These are phyloP conservation scores for Meleagris gallopavo DNA, from an alignment of 2,113 vertebrate species.

Conservation along the genomic window DNA sequence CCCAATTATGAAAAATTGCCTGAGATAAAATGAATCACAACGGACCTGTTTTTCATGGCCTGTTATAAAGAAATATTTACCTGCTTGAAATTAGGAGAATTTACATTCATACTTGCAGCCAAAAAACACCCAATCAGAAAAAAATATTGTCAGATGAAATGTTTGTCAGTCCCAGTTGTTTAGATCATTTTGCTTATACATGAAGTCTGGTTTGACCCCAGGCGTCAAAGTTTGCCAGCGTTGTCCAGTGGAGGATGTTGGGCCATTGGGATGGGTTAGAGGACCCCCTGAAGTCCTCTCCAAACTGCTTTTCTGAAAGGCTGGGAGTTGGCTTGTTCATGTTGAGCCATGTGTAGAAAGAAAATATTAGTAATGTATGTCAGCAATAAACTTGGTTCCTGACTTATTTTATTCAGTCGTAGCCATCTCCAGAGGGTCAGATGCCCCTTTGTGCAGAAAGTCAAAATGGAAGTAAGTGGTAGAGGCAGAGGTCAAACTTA, in stretches of 20 bases:
- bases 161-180: not conserved
- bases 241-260: not conserved
- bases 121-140: not conserved
- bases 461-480: not conserved
- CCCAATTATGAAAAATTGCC: conserved; percentile 69
- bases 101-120: not conserved
- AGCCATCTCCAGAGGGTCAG: not conserved
- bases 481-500: not conserved
- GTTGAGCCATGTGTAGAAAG: not conserved
- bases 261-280: not conserved
- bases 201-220: not conserved
- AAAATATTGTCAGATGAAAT: not conserved
- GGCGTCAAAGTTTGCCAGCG: not conserved
- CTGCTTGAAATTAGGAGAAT: conserved; percentile 6
- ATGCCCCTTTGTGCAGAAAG: not conserved
- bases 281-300: not conserved
- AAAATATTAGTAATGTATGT: not conserved
- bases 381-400: not conserved
- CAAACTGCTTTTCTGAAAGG: not conserved
- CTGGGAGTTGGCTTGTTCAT: not conserved
- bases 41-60: conserved; percentile 9
- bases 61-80: conserved; percentile 46
- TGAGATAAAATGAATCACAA: conserved; percentile 53
- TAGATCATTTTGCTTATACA: not conserved
- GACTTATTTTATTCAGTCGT: not conserved